Conservation (phyloP, 1,140 invertebrate species). For the Sitophilus oryzae region DNA sequence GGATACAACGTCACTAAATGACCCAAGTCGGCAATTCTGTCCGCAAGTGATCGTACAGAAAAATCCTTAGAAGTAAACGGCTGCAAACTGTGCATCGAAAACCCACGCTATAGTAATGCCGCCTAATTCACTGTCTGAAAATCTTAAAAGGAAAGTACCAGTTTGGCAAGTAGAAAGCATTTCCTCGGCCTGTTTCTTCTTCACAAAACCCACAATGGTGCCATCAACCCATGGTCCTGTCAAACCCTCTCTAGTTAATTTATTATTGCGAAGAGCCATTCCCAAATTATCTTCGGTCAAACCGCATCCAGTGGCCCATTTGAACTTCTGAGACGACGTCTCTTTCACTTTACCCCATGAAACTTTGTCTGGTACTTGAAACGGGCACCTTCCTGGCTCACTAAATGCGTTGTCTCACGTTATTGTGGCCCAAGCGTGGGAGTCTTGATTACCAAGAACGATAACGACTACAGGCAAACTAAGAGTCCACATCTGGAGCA, state of each 20-base stretch:
- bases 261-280: slow-evolving; percentile 97
- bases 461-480: slow-evolving; percentile 96
- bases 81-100: slow-evolving; percentile 71
- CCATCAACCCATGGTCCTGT: slow-evolving; percentile 85
- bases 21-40: slow-evolving; percentile 80
- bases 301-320: slow-evolving; percentile 70
- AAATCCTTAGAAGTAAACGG: slow-evolving; percentile 93
- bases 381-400: slow-evolving; percentile 82
- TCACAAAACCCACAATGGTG: slow-evolving; percentile 82
- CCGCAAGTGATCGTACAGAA: slow-evolving; percentile 79
- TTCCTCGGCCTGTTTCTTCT: slow-evolving; percentile 83
- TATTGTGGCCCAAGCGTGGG: slow-evolving; percentile 93
- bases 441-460: slow-evolving; percentile 96
- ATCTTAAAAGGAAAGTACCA: slow-evolving; percentile 89
- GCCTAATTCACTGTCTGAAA: slow-evolving; percentile 91
- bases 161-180: slow-evolving; percentile 66
- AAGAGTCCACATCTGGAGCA: slow-evolving; percentile 89
- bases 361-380: slow-evolving; percentile 83
- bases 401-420: slow-evolving; percentile 98
- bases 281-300: slow-evolving; percentile 93
- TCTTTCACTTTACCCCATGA: slow-evolving; percentile 82
- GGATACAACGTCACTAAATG: slow-evolving; percentile 82
- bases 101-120: slow-evolving; percentile 95
- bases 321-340: slow-evolving; percentile 85
- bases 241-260: slow-evolving; percentile 89